phyloP scores from a whole-genome alignment of 2,113 vertebrate species.

The Rutilus rutilus region DNA sequence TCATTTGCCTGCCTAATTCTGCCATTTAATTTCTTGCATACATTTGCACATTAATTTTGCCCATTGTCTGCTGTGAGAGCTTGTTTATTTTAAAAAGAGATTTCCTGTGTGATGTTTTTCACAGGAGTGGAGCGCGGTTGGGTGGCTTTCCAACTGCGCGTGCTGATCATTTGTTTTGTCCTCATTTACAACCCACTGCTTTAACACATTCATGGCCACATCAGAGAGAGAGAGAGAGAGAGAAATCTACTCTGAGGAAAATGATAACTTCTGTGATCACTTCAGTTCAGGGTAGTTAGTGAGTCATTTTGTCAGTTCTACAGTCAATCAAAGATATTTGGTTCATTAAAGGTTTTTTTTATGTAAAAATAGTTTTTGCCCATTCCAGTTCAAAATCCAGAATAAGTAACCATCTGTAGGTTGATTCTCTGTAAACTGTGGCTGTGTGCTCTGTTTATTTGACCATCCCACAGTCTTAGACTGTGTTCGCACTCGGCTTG shows the following conservation, averaged over 20 bases:
- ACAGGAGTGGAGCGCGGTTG: constrained; percentile 94
- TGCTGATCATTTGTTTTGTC: constrained; percentile 99
- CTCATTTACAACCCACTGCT: constrained; percentile 91
- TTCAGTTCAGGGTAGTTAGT: not conserved
- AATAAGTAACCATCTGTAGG: not conserved
- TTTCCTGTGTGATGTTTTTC: constrained; percentile 94
- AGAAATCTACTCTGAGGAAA: not conserved
- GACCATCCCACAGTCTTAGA: not conserved
- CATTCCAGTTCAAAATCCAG: not conserved
- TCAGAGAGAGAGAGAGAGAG: constrained; percentile 3
- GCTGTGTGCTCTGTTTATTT: not conserved
- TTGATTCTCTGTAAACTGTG: not conserved
- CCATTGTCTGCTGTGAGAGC: constrained; percentile 91
- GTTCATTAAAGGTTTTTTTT: not conserved
- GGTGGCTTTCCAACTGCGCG: constrained; percentile 97
- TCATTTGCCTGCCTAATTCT: constrained; percentile 79
- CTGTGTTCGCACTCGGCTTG: no score
- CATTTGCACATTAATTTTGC: constrained; percentile 99
- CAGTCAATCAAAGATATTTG: not conserved
- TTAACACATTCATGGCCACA: constrained; percentile 91
- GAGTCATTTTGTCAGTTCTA: not conserved
- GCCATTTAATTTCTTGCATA: constrained; percentile 94
- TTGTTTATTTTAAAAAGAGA: constrained; percentile 74
- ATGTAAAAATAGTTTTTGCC: not conserved
- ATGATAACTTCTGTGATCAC: constrained; percentile 23